Conservation (phyloP, 2,888 invertebrate genomes). For the Drymonia ruficornis region DNA sequence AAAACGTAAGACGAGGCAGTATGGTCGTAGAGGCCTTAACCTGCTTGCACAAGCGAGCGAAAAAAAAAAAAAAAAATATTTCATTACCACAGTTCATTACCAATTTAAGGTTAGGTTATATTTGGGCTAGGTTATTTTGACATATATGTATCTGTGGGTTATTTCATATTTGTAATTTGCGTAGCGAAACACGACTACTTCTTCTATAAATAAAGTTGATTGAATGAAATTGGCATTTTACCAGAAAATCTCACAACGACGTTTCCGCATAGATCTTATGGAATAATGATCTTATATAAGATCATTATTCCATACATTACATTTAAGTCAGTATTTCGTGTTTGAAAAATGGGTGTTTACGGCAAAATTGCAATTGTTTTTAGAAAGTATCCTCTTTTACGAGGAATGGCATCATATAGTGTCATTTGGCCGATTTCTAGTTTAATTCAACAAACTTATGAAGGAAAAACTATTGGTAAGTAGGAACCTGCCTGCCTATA, state of each 20-base stretch:
- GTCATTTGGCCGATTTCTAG: constrained; percentile 90
- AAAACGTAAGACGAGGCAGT: too few relatives aligned
- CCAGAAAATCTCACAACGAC: constrained; percentile 39
- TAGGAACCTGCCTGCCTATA: constrained; percentile 18
- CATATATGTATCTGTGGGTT: too few relatives aligned
- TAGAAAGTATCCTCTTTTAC: constrained; percentile 72
- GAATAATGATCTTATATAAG: constrained; percentile 44
- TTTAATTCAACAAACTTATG: constrained; percentile 89
- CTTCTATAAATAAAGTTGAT: neutral
- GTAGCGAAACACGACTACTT: neutral
- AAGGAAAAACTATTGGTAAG: constrained; percentile 86
- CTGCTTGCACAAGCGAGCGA: too few relatives aligned
- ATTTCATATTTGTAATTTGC: too few relatives aligned
- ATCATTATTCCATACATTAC: too few relatives aligned
- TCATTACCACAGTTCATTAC: too few relatives aligned
- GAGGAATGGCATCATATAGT: constrained; percentile 89
- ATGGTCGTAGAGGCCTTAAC: too few relatives aligned
- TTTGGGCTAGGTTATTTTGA: too few relatives aligned
- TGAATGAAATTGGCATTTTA: constrained; percentile 39
- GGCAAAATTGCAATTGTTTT: constrained; percentile 62
- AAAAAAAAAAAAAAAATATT: too few relatives aligned
- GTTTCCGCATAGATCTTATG: constrained; percentile 31
- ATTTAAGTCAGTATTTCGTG: constrained; percentile 11
- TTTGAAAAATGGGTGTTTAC: constrained; percentile 55
- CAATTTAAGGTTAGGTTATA: too few relatives aligned